These are phyloP conservation scores for Poecilobothrus nobilitatus DNA, from an alignment of 2,888 invertebrate genomes.

Conservation along the genomic window DNA sequence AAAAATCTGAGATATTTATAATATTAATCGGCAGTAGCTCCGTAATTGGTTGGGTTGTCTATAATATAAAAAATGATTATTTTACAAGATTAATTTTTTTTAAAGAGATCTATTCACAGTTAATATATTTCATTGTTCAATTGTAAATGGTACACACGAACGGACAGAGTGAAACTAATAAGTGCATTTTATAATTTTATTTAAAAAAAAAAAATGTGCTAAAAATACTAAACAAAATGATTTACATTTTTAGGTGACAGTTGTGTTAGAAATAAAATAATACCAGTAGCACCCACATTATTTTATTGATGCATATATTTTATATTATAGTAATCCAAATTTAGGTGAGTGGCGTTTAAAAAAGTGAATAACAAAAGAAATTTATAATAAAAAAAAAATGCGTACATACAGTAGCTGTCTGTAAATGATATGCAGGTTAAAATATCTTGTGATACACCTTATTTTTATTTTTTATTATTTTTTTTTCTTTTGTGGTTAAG, in stretches of 20 bases:
- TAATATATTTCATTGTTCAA: too few relatives aligned
- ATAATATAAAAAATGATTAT: too few relatives aligned
- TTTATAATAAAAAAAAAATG: background rate
- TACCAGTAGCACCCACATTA: background rate
- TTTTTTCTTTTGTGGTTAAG: too few relatives aligned
- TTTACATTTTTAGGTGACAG: background rate
- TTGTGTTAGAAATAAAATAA: background rate
- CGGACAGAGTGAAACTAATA: too few relatives aligned
- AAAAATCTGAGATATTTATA: too few relatives aligned
- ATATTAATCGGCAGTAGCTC: too few relatives aligned
- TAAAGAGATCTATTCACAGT: too few relatives aligned
- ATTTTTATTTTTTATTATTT: background rate
- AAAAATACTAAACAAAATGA: too few relatives aligned
- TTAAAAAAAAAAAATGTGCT: background rate
- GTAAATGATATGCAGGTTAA: background rate
- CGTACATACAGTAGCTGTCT: background rate
- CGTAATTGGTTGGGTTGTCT: too few relatives aligned
- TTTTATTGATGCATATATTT: background rate
- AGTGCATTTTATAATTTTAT: too few relatives aligned
- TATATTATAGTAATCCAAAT: background rate
- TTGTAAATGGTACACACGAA: too few relatives aligned
- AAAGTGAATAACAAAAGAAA: background rate
- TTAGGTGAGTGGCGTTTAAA: conserved; percentile 1
- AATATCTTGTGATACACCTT: background rate
- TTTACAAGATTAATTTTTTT: too few relatives aligned